Percentiles rank a stretch among this genome's conserved stretches.
Conservation (phyloP, 2,113 vertebrate genomes). For the Pomatorhinus ruficollis region DNA sequence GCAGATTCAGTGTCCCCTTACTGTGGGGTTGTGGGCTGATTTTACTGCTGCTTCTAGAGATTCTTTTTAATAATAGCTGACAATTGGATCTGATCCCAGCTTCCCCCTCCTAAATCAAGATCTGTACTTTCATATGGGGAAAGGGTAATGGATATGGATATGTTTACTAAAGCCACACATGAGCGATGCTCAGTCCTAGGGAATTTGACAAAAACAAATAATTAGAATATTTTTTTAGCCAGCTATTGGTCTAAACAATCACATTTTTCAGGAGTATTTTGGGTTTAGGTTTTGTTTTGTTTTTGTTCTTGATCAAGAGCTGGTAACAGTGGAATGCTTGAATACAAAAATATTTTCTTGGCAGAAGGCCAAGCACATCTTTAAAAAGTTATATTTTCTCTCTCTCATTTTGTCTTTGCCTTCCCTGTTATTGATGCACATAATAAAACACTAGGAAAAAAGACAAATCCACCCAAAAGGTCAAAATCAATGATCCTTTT, state of each 20-base stretch:
- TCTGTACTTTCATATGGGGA: neutral
- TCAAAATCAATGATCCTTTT: constrained; percentile 78
- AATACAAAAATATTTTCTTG: constrained; percentile 42
- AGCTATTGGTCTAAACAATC: neutral
- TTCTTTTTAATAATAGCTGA: neutral
- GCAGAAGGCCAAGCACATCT: constrained; percentile 27
- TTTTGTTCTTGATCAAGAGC: constrained; percentile 9
- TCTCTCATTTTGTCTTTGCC: constrained; percentile 37
- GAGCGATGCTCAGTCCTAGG: neutral
- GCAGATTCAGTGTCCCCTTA: neutral
- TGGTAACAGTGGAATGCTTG: neutral
- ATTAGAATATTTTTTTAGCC: neutral
- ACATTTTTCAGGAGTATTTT: neutral
- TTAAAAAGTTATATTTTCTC: constrained; percentile 41
- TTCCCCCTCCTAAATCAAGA: neutral
- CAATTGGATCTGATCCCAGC: neutral
- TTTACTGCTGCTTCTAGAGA: neutral
- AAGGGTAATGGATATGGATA: neutral
- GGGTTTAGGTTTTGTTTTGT: neutral
- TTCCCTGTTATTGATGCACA: constrained; percentile 57
- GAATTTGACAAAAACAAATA: neutral
- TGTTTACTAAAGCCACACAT: neutral
- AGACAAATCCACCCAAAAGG: constrained; percentile 74
- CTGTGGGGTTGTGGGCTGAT: neutral
- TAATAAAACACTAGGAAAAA: constrained; percentile 67